phyloP scores from a whole-genome alignment of 2,797 vertebrate genomes.

The Eulemur albifrons region DNA sequence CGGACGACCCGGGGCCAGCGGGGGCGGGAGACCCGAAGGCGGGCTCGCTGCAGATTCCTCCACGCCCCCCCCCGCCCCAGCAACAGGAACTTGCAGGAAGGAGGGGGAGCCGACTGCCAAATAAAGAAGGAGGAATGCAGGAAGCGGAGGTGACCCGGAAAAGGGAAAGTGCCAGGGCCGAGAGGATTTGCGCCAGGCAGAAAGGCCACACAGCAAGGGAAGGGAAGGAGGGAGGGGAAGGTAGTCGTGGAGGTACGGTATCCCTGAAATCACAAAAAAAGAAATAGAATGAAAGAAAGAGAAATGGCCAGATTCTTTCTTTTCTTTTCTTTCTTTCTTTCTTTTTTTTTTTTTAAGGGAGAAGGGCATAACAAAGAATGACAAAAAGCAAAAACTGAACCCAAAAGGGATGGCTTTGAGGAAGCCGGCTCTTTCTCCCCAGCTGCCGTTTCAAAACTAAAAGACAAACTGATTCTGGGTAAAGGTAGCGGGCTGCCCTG shows the following conservation, averaged over 20 bases:
- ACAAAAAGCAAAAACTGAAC: not conserved
- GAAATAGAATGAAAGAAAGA: not conserved
- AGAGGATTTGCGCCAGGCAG: not conserved
- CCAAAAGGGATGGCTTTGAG: not conserved
- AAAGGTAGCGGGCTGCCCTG: not conserved
- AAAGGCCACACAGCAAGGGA: conserved; percentile 44
- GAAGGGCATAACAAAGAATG: not conserved
- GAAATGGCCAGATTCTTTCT: not conserved
- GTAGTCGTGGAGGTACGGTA: not conserved
- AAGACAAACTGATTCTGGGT: not conserved
- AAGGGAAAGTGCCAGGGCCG: conserved; percentile 38
- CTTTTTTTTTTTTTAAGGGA: not conserved
- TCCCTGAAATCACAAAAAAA: not conserved
- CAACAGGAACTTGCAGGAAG: not conserved
- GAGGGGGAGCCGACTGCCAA: not conserved
- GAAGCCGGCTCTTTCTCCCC: not conserved
- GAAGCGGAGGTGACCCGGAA: conserved; percentile 71
- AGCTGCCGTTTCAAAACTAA: not conserved
- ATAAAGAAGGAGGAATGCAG: conserved; percentile 58
- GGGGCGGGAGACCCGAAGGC: not conserved
- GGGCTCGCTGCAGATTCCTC: not conserved
- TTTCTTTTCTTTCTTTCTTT: too few relatives aligned
- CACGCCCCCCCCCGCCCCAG: not conserved
- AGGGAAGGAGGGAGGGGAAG: not conserved
- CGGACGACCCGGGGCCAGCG: not conserved